Evolutionary conservation across 1,140 invertebrate genomes (phyloP), one percentile per base, ranked within the genome.

Genomic region (Cydia strobilella): DNA sequence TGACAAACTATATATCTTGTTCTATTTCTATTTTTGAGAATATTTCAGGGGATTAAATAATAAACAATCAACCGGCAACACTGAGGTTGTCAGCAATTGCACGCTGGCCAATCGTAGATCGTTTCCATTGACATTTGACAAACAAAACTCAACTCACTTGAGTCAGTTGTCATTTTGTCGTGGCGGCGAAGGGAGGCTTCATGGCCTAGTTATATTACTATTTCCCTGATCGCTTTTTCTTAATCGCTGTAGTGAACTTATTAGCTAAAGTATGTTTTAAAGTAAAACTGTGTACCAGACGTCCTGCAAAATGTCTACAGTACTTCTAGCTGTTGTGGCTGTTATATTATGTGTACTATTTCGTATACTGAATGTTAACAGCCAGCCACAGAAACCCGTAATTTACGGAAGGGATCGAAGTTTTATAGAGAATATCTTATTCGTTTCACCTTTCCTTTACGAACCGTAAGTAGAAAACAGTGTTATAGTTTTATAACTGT

Each of bases 321-420:
- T 96, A 74, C 89, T 96, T 69, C 89, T 97, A 76, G 96, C 96
- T 59, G 94, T 96, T 9, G 90, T 97, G 77, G 96, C 96, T 71
- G 96, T 97, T 35, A 95, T 97, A 79, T 90, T 97, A 72, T 96
- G 96, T 89, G 94, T 97, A 77, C 93, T 98, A 73, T 96, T 97
- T 86, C 94, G 96, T 86, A 95, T 97, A 83, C 92, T 98, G 54
- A 97, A 97, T 90, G 95, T 97, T 65, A 96, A 96, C 86, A 97
- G 96, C 82, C 94, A 96, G 82, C 94, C 97, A 0, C 94, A 96
- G 75, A 95, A 95, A 87, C 97, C 97, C 20, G 90, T 94, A 71
- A 94, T 97, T 31, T 95, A 95, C 84, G 97, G 95, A 86, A 94
- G 95, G 79, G 96, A 97, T 90, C 93, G 94, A 76, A 94, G 94